phyloP scores from a whole-genome alignment of 2,113 vertebrate species.

The Oreamnos americanus region DNA sequence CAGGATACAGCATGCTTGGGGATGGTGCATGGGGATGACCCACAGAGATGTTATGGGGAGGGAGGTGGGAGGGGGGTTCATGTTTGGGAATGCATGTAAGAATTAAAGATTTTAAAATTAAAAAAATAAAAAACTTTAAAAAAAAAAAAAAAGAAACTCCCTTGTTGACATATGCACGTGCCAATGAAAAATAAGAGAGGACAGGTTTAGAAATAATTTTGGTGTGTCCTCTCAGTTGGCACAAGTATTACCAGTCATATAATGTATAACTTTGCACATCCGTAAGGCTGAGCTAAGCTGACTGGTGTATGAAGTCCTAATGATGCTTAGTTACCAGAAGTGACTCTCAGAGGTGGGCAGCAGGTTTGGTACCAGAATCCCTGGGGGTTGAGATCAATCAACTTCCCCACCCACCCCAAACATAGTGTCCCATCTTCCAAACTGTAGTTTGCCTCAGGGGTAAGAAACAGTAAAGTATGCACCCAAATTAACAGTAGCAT shows the following conservation, averaged over 20 bases:
- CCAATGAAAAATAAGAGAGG: neutral
- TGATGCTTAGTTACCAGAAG: neutral
- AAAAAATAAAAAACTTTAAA: too few species aligned
- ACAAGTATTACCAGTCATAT: neutral
- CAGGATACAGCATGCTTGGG: too few species aligned
- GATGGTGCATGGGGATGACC: too few species aligned
- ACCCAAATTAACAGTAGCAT: neutral
- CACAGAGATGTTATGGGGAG: too few species aligned
- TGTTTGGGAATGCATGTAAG: too few species aligned
- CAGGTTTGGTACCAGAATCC: neutral
- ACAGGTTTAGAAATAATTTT: neutral
- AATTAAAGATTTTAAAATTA: too few species aligned
- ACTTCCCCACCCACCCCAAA: neutral
- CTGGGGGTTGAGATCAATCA: neutral
- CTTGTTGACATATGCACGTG: accelerated
- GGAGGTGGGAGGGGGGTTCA: too few species aligned
- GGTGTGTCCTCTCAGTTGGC: neutral
- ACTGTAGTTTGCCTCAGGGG: neutral
- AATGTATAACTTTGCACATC: neutral
- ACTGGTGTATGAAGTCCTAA: neutral
- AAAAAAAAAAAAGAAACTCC: neutral
- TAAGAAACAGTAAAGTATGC: neutral
- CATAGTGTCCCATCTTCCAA: neutral
- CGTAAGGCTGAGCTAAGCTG: neutral
- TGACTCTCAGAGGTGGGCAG: neutral